Evolutionary conservation across 2,113 vertebrate species (phyloP).

Genomic region (Rhea americana): DNA sequence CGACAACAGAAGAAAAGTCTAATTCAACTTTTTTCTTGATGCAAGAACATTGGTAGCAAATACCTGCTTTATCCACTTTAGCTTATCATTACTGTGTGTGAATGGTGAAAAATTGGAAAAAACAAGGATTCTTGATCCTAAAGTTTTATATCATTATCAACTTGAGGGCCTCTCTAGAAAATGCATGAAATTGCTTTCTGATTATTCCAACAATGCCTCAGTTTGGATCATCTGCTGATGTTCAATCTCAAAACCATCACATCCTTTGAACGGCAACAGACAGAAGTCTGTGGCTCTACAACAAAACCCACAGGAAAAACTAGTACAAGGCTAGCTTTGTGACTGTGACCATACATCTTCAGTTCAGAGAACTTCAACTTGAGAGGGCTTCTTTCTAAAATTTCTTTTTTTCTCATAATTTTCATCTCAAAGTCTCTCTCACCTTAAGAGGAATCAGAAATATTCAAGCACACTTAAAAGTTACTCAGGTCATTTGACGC

Average conservation of each 20-base stretch:
- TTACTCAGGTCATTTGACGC: slow-evolving; percentile 9
- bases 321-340: not conserved
- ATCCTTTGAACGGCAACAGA: accelerated
- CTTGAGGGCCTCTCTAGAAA: accelerated
- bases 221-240: too few species aligned
- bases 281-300: not conserved
- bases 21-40: too few species aligned
- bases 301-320: not conserved
- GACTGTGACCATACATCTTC: not conserved
- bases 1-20: not conserved
- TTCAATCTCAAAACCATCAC: not conserved
- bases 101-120: not conserved
- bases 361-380: not conserved
- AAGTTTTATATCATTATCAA: not conserved
- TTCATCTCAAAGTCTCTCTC: not conserved
- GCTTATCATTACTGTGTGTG: accelerated
- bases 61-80: not conserved
- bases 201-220: not conserved
- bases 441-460: not conserved
- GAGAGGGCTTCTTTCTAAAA: not conserved
- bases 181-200: not conserved
- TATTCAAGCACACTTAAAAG: not conserved
- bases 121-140: not conserved
- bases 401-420: not conserved
- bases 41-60: not conserved